phyloP scores from a whole-genome alignment of 2,113 vertebrate genomes.

The Orientallactaga bullata region DNA sequence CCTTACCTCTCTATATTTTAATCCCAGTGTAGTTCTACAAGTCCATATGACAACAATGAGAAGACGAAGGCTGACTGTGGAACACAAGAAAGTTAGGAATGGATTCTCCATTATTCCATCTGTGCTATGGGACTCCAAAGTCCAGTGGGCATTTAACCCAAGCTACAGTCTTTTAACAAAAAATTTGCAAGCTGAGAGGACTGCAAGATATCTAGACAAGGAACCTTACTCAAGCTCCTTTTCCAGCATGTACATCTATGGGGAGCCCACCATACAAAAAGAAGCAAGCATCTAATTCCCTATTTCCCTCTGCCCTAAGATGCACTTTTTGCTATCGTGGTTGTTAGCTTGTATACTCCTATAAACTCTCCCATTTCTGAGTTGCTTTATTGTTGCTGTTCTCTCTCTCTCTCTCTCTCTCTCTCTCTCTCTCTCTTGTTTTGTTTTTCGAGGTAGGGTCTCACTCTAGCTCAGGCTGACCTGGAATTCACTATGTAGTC shows the following conservation, averaged over 20 bases:
- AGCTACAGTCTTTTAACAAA: neutral
- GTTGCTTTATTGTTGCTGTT: too few relatives aligned
- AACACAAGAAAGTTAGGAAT: neutral
- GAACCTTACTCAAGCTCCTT: neutral
- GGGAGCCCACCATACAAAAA: neutral
- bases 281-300: neutral
- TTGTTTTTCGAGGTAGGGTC: too few relatives aligned
- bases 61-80: neutral
- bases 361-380: constrained; percentile 17
- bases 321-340: neutral
- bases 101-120: neutral
- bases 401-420: too few relatives aligned
- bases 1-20: neutral
- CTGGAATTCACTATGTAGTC: too few relatives aligned
- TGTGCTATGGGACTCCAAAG: neutral
- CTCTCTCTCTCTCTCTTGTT: too few relatives aligned
- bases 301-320: neutral
- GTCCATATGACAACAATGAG: neutral
- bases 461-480: too few relatives aligned
- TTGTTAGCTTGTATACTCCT: neutral
- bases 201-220: neutral
- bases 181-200: neutral
- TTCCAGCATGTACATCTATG: too few relatives aligned
- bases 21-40: neutral
- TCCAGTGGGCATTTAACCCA: neutral